Percentiles rank a stretch among this genome's conserved stretches.
Evolutionary conservation across 2,888 invertebrate genomes (phyloP).

Genomic region (Isoperla grammatica): DNA sequence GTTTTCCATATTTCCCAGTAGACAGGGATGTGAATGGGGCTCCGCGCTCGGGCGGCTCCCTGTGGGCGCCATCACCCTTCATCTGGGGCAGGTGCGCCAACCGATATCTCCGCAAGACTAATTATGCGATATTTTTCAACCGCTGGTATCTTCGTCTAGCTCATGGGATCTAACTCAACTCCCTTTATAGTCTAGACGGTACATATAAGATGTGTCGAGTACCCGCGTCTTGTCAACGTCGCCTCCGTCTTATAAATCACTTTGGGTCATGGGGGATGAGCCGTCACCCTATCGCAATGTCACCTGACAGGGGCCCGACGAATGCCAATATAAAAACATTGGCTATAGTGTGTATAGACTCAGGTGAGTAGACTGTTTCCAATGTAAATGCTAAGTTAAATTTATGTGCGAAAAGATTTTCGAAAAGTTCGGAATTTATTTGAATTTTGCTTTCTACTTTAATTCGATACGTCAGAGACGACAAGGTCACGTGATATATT

Average conservation of each 20-base stretch:
- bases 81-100: conserved; percentile 24
- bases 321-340: neutral
- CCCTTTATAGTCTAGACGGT: conserved; percentile 11
- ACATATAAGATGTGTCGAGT: conserved; percentile 9
- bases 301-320: neutral
- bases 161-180: neutral
- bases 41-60: neutral
- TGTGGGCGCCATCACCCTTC: conserved; percentile 11
- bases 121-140: conserved; percentile 29
- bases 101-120: conserved; percentile 29
- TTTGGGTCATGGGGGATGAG: conserved; percentile 12
- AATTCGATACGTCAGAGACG: conserved; percentile 15
- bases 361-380: conserved; percentile 2
- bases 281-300: neutral
- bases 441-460: conserved; percentile 17
- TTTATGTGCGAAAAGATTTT: conserved; percentile 10
- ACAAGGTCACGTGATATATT: conserved; percentile 15
- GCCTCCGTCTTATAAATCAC: conserved; percentile 10
- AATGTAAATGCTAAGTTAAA: neutral
- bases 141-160: neutral
- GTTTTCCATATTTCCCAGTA: conserved; percentile 29
- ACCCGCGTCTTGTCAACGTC: conserved; percentile 3
- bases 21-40: conserved; percentile 19
- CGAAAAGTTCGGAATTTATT: conserved; percentile 14
- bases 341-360: neutral